These are phyloP conservation scores for Thereva nobilitata DNA, from an alignment of 2,888 invertebrate genomes.

Conservation along the genomic window DNA sequence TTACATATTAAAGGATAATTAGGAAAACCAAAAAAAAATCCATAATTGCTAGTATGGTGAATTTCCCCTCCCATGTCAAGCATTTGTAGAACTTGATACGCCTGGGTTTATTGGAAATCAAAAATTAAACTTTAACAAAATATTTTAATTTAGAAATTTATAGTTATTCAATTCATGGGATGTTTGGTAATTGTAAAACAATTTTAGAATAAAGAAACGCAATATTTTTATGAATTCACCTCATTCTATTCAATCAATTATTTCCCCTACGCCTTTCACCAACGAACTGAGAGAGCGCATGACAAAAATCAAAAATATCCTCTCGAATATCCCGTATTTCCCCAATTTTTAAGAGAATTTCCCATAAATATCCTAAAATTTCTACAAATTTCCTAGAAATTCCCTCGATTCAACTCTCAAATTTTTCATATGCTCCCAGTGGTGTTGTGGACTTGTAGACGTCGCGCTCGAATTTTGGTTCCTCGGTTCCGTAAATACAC, in stretches of 20 bases:
- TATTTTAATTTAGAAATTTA: too few relatives aligned
- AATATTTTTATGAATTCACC: not conserved
- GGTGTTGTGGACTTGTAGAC: not conserved
- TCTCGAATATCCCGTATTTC: constrained; percentile 5
- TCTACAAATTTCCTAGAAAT: constrained; percentile 19
- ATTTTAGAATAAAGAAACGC: too few relatives aligned
- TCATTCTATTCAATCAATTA: not conserved
- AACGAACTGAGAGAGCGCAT: constrained; percentile 19
- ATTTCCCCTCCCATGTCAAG: constrained; percentile 5
- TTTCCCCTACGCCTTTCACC: constrained; percentile 6
- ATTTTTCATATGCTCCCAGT: constrained; percentile 20
- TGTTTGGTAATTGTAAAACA: too few relatives aligned
- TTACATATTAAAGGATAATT: not conserved
- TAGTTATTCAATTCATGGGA: too few relatives aligned
- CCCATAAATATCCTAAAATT: constrained; percentile 12
- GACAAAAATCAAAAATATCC: constrained; percentile 5
- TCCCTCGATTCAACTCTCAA: constrained; percentile 20
- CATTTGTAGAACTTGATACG: too few relatives aligned
- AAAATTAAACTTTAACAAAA: too few relatives aligned
- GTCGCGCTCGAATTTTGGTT: not conserved
- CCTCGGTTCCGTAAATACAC: not conserved
- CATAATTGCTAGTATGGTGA: not conserved
- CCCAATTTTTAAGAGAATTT: constrained; percentile 15
- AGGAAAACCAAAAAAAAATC: not conserved
- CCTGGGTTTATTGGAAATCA: too few relatives aligned